Percentiles rank a stretch among this genome's conserved stretches.
Evolutionary conservation across 2,113 vertebrate species (phyloP).

Genomic region (Silurus asotus): DNA sequence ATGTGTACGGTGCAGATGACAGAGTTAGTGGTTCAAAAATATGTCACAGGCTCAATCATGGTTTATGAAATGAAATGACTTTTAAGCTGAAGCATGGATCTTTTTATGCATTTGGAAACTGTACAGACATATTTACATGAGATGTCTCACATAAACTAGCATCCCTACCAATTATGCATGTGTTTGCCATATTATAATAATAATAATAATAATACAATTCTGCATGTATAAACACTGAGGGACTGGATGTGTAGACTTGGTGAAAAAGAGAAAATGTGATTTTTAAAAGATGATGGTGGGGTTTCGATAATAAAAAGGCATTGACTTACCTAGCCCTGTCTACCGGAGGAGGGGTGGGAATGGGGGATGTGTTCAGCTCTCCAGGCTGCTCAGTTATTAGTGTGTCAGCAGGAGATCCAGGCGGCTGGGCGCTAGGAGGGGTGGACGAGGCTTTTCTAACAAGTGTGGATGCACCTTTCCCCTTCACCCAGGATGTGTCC

Average conservation of each 20-base stretch:
- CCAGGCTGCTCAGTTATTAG: slow-evolving; percentile 83
- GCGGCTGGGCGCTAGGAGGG: slow-evolving; percentile 82
- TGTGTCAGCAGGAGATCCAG: slow-evolving; percentile 79
- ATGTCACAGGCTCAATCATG: neutral
- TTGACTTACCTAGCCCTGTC: slow-evolving; percentile 86
- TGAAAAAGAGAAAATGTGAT: slow-evolving; percentile 7
- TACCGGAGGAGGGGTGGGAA: slow-evolving; percentile 76
- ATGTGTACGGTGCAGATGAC: slow-evolving; percentile 31
- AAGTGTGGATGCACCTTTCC: slow-evolving; percentile 83
- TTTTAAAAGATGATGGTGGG: slow-evolving; percentile 11
- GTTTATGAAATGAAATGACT: slow-evolving; percentile 41
- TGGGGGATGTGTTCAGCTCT: slow-evolving; percentile 75
- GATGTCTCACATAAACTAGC: slow-evolving; percentile 13
- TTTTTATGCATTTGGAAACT: slow-evolving; percentile 25
- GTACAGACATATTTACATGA: slow-evolving; percentile 13
- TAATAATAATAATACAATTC: neutral
- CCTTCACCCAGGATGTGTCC: slow-evolving; percentile 98
- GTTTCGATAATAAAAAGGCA: slow-evolving; percentile 19
- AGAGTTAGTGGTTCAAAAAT: slow-evolving; percentile 21
- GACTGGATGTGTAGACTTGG: neutral
- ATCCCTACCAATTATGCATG: slow-evolving; percentile 17
- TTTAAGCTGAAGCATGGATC: slow-evolving; percentile 45
- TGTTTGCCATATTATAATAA: neutral
- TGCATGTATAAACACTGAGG: neutral
- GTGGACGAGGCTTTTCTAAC: slow-evolving; percentile 83